phyloP scores from a whole-genome alignment of 2,113 vertebrate genomes.

The Larimichthys polyactis region DNA sequence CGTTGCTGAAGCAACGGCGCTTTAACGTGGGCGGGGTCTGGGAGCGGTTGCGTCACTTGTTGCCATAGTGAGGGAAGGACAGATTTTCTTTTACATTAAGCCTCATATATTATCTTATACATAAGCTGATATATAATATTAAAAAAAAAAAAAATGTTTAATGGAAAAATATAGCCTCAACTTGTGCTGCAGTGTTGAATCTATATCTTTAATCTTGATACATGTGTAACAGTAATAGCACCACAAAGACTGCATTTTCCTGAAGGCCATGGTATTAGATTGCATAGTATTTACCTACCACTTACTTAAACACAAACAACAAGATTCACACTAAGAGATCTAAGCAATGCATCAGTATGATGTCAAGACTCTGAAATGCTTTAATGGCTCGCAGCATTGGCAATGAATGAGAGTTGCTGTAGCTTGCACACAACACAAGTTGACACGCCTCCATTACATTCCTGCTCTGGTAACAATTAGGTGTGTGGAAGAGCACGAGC shows the following conservation, averaged over 20 bases:
- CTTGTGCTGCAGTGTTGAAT: neutral
- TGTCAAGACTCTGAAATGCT: neutral
- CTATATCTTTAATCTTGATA: neutral
- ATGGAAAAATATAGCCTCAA: neutral
- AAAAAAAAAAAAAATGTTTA: neutral
- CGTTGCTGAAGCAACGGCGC: slow-evolving; percentile 73
- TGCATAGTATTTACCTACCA: neutral
- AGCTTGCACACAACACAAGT: neutral
- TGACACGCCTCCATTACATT: neutral
- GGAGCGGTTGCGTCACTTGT: neutral
- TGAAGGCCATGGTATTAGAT: neutral
- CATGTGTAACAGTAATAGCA: neutral
- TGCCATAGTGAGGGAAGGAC: neutral
- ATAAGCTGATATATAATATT: neutral
- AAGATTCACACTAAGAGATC: no score
- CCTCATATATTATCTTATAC: neutral
- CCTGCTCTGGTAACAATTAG: slow-evolving; percentile 34
- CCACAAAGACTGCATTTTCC: neutral
- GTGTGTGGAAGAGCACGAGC: slow-evolving; percentile 47
- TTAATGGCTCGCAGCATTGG: neutral
- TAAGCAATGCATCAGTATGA: neutral
- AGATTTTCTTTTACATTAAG: neutral
- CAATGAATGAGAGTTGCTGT: neutral
- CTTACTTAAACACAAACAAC: neutral
- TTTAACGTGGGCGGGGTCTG: slow-evolving; percentile 16